Percentiles rank a stretch among this genome's conserved stretches.
Conservation (phyloP, 2,888 invertebrate genomes). For the Papilio protenor region DNA sequence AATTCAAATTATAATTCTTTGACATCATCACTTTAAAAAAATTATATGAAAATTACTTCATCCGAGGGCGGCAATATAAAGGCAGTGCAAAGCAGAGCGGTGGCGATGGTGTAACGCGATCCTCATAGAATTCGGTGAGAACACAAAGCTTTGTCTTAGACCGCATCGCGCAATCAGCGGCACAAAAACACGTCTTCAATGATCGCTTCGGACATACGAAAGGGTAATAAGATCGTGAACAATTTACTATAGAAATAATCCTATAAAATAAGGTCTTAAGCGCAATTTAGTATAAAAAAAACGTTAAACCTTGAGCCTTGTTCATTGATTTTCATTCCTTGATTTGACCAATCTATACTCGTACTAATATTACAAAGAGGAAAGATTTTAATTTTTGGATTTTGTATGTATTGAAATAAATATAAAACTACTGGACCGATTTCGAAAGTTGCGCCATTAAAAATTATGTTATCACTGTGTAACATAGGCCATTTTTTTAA, state of each 20-base stretch:
- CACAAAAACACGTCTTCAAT: conserved; percentile 46
- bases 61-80: conserved; percentile 51
- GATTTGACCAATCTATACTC: no score
- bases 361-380: no score
- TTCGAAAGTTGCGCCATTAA: no score
- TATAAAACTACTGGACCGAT: no score
- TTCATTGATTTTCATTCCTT: no score
- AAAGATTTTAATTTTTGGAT: no score
- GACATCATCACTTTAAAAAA: not conserved
- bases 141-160: conserved; percentile 62
- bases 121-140: conserved; percentile 61
- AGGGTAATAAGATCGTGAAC: conserved; percentile 19
- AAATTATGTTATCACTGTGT: no score
- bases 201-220: conserved; percentile 40
- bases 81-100: conserved; percentile 58
- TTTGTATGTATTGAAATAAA: no score
- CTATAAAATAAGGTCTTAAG: not conserved
- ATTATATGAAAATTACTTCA: not conserved
- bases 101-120: conserved; percentile 65
- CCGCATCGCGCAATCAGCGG: conserved; percentile 65
- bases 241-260: not conserved
- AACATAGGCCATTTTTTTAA: no score
- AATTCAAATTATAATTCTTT: not conserved
- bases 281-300: conserved; percentile 26
- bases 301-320: no score